Evolutionary conservation across 2,113 vertebrate genomes (phyloP).

Genomic region (Rhinopithecus roxellana): DNA sequence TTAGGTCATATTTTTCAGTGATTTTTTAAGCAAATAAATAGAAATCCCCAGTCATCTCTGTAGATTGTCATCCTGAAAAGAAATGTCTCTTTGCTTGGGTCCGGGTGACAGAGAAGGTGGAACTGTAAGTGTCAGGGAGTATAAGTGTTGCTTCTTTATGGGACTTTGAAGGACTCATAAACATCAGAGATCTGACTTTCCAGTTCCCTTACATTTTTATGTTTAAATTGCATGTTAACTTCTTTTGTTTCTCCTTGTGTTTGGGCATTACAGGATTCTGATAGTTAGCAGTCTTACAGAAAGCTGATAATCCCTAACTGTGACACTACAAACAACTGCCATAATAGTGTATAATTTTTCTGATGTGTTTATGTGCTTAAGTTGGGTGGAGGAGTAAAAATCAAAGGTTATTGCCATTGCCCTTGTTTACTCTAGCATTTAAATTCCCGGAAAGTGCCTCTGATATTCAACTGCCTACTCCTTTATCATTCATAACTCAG

Average conservation of each 20-base stretch:
- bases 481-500: not conserved
- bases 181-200: conserved; percentile 34
- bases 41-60: not conserved
- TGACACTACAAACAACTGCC: conserved; percentile 1
- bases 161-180: conserved; percentile 41
- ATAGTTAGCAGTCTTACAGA: conserved; percentile 5
- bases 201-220: conserved; percentile 1
- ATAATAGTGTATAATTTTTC: conserved; percentile 53
- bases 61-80: not conserved
- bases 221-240: conserved; percentile 16
- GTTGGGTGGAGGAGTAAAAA: conserved; percentile 50
- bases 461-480: not conserved
- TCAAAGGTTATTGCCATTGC: conserved; percentile 52
- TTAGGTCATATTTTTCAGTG: not conserved
- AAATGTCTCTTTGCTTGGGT: not conserved
- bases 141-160: not conserved
- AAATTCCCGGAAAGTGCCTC: not conserved
- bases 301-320: conserved; percentile 12
- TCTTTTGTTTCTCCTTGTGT: conserved; percentile 42
- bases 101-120: not conserved
- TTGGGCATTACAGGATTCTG: conserved; percentile 40
- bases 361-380: conserved; percentile 41
- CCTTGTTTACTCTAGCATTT: conserved; percentile 68
- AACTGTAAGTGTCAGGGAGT: not conserved
- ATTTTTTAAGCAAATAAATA: conserved; percentile 13